A percentile compares a stretch with the other conserved stretches of the same genome.
Evolutionary conservation across 2,888 invertebrate species (phyloP).

Genomic region (Nudaria mundana): DNA sequence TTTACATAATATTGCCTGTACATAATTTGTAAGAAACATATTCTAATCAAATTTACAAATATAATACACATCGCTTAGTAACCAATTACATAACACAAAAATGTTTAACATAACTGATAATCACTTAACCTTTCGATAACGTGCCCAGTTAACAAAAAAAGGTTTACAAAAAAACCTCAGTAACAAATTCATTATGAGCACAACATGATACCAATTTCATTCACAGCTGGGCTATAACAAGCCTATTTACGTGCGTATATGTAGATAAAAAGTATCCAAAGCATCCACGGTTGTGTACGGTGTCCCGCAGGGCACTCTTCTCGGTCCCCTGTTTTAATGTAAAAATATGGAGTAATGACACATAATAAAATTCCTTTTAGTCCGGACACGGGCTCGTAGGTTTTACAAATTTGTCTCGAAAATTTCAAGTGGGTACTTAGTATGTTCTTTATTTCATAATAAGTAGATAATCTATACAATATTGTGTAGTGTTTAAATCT

Average conservation of each 20-base stretch:
- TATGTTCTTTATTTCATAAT: slow-evolving; percentile 31
- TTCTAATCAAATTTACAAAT: slow-evolving; percentile 17
- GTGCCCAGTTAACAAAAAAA: slow-evolving; percentile 37
- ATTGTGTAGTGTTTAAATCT: slow-evolving; percentile 22
- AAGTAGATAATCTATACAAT: slow-evolving; percentile 42
- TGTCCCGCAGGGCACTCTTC: slow-evolving; percentile 57
- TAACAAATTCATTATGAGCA: slow-evolving; percentile 67
- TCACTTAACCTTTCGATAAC: slow-evolving; percentile 37
- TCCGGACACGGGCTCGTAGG: slow-evolving; percentile 38
- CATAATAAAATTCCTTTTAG: slow-evolving; percentile 66
- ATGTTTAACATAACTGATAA: slow-evolving; percentile 27
- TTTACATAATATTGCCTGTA: slow-evolving; percentile 3
- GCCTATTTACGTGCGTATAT: slow-evolving; percentile 58
- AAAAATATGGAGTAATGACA: slow-evolving; percentile 69
- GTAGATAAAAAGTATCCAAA: too few species aligned
- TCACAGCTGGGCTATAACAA: slow-evolving; percentile 71
- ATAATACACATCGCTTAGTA: slow-evolving; percentile 28
- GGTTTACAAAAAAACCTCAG: slow-evolving; percentile 41
- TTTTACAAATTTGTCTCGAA: slow-evolving; percentile 43
- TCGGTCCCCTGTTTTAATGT: slow-evolving; percentile 53
- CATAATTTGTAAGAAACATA: slow-evolving; percentile 1
- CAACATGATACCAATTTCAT: slow-evolving; percentile 70
- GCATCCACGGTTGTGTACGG: slow-evolving; percentile 37
- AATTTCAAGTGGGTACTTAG: slow-evolving; percentile 34
- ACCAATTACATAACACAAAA: slow-evolving; percentile 32